Evolutionary conservation across 2,888 invertebrate genomes (phyloP).

Genomic region (Drosophila paramelanica): DNA sequence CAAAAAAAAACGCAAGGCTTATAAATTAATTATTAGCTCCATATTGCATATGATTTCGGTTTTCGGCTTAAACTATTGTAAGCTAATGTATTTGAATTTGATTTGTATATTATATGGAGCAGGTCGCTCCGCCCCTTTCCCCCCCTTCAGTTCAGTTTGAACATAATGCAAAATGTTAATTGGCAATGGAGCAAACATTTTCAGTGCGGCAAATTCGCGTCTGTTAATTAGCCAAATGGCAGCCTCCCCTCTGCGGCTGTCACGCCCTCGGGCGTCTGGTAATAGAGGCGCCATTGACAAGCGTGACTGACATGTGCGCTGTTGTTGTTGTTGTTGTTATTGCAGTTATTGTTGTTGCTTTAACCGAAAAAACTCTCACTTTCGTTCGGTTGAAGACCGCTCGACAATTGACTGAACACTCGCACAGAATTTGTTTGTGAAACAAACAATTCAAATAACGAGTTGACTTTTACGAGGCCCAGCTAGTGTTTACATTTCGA

Average conservation of each 20-base stretch:
- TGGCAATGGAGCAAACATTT: constrained; percentile 20
- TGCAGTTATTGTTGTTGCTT: constrained; percentile 11
- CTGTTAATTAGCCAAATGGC: constrained; percentile 29
- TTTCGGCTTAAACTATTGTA: background rate
- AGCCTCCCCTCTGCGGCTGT: constrained; percentile 14
- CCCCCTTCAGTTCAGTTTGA: background rate
- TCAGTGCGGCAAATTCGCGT: constrained; percentile 18
- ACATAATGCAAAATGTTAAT: constrained; percentile 37
- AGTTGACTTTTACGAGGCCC: constrained; percentile 32
- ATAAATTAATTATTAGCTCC: constrained; percentile 54
- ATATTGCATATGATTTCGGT: background rate
- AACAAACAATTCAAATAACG: constrained; percentile 66
- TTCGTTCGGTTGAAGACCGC: constrained; percentile 57
- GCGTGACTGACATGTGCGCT: constrained; percentile 68
- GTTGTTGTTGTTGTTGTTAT: constrained; percentile 7
- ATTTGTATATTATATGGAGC: constrained; percentile 10
- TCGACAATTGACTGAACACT: constrained; percentile 68
- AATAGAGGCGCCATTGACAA: constrained; percentile 65
- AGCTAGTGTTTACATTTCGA: constrained; percentile 62
- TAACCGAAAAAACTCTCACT: constrained; percentile 68
- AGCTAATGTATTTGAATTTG: constrained; percentile 38
- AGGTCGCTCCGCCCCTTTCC: background rate
- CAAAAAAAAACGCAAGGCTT: constrained; percentile 14
- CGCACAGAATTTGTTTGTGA: constrained; percentile 72
- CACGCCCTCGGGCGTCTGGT: constrained; percentile 48